Conservation (phyloP, 2,888 invertebrate species). For the Amphiduros pacificus region DNA sequence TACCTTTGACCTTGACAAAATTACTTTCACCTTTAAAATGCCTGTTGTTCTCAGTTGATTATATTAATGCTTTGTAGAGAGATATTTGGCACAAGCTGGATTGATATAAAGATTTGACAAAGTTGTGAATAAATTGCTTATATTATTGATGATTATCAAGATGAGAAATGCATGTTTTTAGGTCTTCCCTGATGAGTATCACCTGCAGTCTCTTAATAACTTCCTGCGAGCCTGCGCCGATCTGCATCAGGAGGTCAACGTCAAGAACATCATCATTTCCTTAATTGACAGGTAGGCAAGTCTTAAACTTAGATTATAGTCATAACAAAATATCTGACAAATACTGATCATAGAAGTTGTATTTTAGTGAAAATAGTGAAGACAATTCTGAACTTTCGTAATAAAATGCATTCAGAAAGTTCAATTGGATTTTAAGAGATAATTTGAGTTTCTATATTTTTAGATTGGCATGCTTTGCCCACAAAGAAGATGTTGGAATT, state of each 20-base stretch:
- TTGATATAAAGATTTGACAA: too few species aligned
- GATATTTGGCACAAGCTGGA: too few species aligned
- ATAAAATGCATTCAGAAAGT: too few species aligned
- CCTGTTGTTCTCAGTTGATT: too few species aligned
- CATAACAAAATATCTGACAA: not conserved
- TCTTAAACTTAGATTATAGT: not conserved
- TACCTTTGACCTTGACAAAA: too few species aligned
- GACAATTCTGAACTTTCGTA: too few species aligned
- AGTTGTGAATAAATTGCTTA: too few species aligned
- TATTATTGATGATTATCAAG: too few species aligned
- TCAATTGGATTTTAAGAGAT: too few species aligned
- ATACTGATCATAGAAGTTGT: not conserved
- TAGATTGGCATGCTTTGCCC: slow-evolving; percentile 56
- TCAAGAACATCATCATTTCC: slow-evolving; percentile 96
- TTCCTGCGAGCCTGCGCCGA: slow-evolving; percentile 97
- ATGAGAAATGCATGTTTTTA: slow-evolving; percentile 27
- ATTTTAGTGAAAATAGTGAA: too few species aligned
- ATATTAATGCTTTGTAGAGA: too few species aligned
- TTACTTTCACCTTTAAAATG: too few species aligned
- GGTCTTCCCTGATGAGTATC: slow-evolving; percentile 99
- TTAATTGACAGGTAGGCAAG: slow-evolving; percentile 74
- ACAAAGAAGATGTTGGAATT: slow-evolving; percentile 66
- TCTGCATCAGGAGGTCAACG: slow-evolving; percentile 91
- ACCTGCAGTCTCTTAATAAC: slow-evolving; percentile 89
- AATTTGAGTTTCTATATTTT: slow-evolving; percentile 15